Conservation (phyloP, 2,888 invertebrate genomes). For the Ashinkailepas kermadecensis region DNA sequence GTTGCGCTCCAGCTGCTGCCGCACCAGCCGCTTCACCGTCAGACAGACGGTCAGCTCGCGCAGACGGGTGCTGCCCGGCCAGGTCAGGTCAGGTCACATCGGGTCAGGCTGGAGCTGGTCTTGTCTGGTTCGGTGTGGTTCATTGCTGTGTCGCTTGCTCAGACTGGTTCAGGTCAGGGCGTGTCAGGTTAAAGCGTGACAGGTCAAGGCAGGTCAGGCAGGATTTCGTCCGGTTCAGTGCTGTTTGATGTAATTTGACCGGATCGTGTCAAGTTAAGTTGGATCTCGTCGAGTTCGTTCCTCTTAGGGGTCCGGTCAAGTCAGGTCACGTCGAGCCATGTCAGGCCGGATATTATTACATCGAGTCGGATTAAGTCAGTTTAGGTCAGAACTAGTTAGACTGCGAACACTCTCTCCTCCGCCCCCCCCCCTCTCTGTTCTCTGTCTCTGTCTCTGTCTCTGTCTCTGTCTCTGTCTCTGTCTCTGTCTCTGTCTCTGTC, state of each 20-base stretch:
- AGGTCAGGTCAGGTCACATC: neutral
- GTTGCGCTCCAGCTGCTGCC: conserved; percentile 50
- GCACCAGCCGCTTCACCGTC: conserved; percentile 58
- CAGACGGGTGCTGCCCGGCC: conserved; percentile 38
- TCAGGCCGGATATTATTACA: neutral
- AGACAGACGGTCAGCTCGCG: conserved; percentile 60
- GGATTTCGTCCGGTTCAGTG: neutral
- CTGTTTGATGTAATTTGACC: neutral
- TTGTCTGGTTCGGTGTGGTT: neutral
- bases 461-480: too few relatives aligned
- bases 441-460: too few relatives aligned
- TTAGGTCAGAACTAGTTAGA: too few relatives aligned
- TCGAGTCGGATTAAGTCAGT: too few relatives aligned
- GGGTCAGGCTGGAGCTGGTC: neutral
- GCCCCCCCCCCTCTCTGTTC: neutral
- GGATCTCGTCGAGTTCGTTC: neutral
- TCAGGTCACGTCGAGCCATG: neutral
- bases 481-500: too few relatives aligned
- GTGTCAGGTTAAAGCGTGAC: neutral
- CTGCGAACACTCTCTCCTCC: too few relatives aligned
- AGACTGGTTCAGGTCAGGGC: neutral
- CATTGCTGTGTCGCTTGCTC: too few relatives aligned
- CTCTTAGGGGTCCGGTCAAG: neutral
- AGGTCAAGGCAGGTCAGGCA: neutral
- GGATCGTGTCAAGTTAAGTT: neutral